phyloP scores from a whole-genome alignment of 2,888 invertebrate species.

The Endomychus coccineus region DNA sequence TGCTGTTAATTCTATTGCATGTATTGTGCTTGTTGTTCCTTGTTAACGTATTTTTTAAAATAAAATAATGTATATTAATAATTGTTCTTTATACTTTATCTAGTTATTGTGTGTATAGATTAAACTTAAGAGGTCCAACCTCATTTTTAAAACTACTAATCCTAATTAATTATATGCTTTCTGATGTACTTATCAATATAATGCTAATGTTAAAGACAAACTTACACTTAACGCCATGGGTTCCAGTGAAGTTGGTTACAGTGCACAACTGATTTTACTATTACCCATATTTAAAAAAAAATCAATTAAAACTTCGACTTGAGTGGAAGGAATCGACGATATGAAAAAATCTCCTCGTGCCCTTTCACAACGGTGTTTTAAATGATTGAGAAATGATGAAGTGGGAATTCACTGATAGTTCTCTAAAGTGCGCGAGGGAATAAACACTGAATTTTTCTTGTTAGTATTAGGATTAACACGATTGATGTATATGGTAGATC shows the following conservation, averaged over 20 bases:
- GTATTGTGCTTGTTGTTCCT: conserved; percentile 41
- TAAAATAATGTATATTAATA: conserved; percentile 30
- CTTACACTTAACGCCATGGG: conserved; percentile 19
- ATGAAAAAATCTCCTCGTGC: conserved; percentile 3
- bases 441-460: conserved; percentile 33
- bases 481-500: conserved; percentile 25
- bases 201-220: conserved; percentile 12
- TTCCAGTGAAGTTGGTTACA: conserved; percentile 31
- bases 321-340: conserved; percentile 2
- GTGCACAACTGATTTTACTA: conserved; percentile 31
- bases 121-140: conserved; percentile 22
- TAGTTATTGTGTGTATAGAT: conserved; percentile 43
- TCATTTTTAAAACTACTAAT: conserved; percentile 15
- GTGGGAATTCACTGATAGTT: conserved; percentile 35
- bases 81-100: conserved; percentile 44
- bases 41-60: conserved; percentile 39
- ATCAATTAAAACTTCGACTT: conserved; percentile 1
- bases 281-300: conserved; percentile 20
- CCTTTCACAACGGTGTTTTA: conserved; percentile 4
- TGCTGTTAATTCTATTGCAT: conserved; percentile 31
- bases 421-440: conserved; percentile 35
- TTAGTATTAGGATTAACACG: conserved; percentile 22
- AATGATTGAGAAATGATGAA: conserved; percentile 5
- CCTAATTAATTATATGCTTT: conserved; percentile 19
- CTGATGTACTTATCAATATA: conserved; percentile 27